Evolutionary conservation across 2,797 vertebrate species (phyloP), one percentile per base, ranked within the genome.

Genomic region (Tapera naevia): DNA sequence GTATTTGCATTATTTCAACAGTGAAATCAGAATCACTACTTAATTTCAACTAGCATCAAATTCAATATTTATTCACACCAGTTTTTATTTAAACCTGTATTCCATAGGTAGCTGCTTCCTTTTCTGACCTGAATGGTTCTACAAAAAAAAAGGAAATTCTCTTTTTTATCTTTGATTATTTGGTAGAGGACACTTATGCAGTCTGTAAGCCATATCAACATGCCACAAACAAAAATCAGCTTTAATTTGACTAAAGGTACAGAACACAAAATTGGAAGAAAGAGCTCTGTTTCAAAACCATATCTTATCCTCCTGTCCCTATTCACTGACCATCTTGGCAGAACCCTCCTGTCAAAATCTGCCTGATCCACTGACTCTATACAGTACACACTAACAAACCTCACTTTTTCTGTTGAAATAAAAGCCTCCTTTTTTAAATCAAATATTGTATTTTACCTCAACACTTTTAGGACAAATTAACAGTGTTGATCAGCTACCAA

Each of bases 341-440:
- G 72, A 92, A 57, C 27, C 13, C 69, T 81, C 24, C 43, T 51
- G 25, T 45, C 66, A 56, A 84, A 53, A 4, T 67, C 2, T 69
- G 51, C 56, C 72, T 62, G 23, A 75, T 27, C n/a, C 51, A 72
- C 46, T 65, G 37, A 81, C 27, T 90, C 62, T 60, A 24, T 35
- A 56, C 4, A 53, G 12, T 9, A 21, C 30, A 54, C 9, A 50
- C 69, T 32, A 41, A 65, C 17, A 70, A 84, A 56, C 13, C 11
- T 61, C 0, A 0, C 16, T 32, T 19, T 70, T 33, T n/a, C 50
- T 81, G 62, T n/a, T 2, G 2, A 5, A 6, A 7, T 72, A 76
- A 76, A 1, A 25, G 5, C 13, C 23, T 67, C 32, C 16, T 37
- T 83, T 62, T 53, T 86, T 14, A 86, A 83, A 86, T 15, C 2